These are phyloP conservation scores for Synergus gifuensis DNA, from an alignment of 2,888 invertebrate genomes.

Conservation along the genomic window DNA sequence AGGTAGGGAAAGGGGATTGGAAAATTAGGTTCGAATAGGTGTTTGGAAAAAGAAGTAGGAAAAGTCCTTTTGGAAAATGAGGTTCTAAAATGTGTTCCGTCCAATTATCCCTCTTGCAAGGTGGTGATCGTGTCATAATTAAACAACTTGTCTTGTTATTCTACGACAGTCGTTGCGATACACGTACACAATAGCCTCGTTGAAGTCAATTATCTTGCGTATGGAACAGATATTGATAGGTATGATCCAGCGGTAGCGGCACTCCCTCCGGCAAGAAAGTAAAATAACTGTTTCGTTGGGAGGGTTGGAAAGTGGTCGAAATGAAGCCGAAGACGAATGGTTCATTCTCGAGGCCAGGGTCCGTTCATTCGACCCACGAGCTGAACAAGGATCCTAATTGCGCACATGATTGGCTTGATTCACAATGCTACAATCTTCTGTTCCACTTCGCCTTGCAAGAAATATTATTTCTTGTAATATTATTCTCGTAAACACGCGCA, in stretches of 20 bases:
- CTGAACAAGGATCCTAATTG: slow-evolving; percentile 36
- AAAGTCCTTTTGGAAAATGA: no score
- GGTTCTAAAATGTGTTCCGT: background rate
- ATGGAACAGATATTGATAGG: slow-evolving; percentile 23
- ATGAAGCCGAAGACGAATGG: slow-evolving; percentile 19
- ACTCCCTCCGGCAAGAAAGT: slow-evolving; percentile 16
- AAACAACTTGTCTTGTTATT: slow-evolving; percentile 23
- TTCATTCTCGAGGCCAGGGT: slow-evolving; percentile 23
- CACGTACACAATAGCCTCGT: slow-evolving; percentile 31
- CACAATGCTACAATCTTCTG: slow-evolving; percentile 23
- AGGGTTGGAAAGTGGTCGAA: slow-evolving; percentile 13
- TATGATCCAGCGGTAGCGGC: background rate
- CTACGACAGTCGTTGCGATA: background rate
- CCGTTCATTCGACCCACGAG: slow-evolving; percentile 19
- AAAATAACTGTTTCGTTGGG: slow-evolving; percentile 24
- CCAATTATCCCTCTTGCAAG: slow-evolving; percentile 6
- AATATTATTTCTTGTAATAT: slow-evolving; percentile 14
- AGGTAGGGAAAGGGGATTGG: no score
- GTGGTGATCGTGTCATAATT: slow-evolving; percentile 18
- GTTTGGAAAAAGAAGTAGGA: no score
- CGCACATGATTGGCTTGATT: slow-evolving; percentile 30
- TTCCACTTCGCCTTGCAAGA: background rate
- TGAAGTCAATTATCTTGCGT: slow-evolving; percentile 35
- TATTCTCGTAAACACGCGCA: no score
- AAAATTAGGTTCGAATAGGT: no score